Percentiles rank a stretch among this genome's conserved stretches.
These are phyloP conservation scores for Helobdella robusta DNA, from an alignment of 2,888 invertebrate species.

Conservation along the genomic window DNA sequence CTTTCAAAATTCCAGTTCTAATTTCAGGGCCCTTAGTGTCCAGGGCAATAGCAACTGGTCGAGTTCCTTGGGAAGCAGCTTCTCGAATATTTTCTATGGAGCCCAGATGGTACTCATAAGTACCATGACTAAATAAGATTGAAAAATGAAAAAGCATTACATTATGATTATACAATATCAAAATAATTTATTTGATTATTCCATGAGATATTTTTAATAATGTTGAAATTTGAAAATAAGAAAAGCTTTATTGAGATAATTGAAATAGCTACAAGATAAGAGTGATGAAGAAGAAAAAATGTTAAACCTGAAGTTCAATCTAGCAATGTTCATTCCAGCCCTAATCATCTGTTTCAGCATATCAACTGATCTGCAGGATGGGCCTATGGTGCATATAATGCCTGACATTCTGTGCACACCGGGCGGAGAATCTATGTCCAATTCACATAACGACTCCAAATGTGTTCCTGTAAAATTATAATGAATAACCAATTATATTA, in stretches of 20 bases:
- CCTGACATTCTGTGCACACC: constrained; percentile 82
- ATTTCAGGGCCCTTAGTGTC: constrained; percentile 99
- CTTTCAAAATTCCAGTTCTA: constrained; percentile 83
- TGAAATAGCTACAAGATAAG: too few relatives aligned
- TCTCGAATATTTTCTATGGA: constrained; percentile 76
- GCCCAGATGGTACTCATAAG: constrained; percentile 56
- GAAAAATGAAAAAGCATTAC: not conserved
- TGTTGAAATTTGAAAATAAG: too few relatives aligned
- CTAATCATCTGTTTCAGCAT: constrained; percentile 86
- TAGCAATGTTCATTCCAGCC: constrained; percentile 90
- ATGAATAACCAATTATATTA: not conserved
- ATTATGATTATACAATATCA: not conserved
- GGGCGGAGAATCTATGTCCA: constrained; percentile 84
- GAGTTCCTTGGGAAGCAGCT: constrained; percentile 54
- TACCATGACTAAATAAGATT: constrained; percentile 19
- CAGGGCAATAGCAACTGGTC: constrained; percentile 80
- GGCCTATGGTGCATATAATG: constrained; percentile 88
- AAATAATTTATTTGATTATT: not conserved
- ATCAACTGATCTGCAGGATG: constrained; percentile 54
- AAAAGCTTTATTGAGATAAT: too few relatives aligned
- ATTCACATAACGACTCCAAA: constrained; percentile 82
- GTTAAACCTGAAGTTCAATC: constrained; percentile 70
- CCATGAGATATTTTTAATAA: too few relatives aligned
- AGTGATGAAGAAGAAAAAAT: not conserved
- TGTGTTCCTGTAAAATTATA: constrained; percentile 52